Evolutionary conservation across 2,113 vertebrate genomes (phyloP), one percentile per base, ranked within the genome.

Genomic region (Anolis sagrei): DNA sequence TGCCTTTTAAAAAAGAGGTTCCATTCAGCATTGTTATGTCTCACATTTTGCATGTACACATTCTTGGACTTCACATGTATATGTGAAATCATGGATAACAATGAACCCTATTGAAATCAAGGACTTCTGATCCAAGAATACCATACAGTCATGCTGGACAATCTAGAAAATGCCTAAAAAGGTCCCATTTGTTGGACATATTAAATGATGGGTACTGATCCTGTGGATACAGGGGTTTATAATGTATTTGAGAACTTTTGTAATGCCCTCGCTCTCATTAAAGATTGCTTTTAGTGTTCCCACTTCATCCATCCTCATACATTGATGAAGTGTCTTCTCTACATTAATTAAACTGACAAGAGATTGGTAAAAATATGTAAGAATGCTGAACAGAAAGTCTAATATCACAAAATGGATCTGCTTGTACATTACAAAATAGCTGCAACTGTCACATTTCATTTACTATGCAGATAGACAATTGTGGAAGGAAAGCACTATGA

Each of bases 321-420:
- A 76, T n/a, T 76, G 48, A 54, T 54, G 75, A 51, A 76, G 21
- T 6, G 9, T 58, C 49, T 32, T 54, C 76, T 54, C 70, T 36
- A 36, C 16, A 19, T 36, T 72, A 72, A 72, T 77, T 77, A 77
- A 77, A 77, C 39, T 61, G 54, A 58, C 9, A 58, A 78, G 19
- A 78, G 19, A 23, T 78, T 78, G 34, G n/a, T 34, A 72, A 36
- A 18, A 76, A 14, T 1, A 29, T 51, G 58, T 61, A 61, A 58
- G 32, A n/a, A 25, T 11, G 27, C 5, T 69, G 39, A 81, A 16
- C 32, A 69, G 9, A 81, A 81, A 49, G 14, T 81, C 49, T 48
- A 68, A 48, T 32, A 54, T 54, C 75, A 77, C 49, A 77, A 72
- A 77, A 77, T 54, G 48, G 49, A 77, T 54, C 75, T 76, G 48